Evolutionary conservation across 2,888 invertebrate species (phyloP), one percentile per base, ranked within the genome.

Genomic region (Gasteruption jaculator): DNA sequence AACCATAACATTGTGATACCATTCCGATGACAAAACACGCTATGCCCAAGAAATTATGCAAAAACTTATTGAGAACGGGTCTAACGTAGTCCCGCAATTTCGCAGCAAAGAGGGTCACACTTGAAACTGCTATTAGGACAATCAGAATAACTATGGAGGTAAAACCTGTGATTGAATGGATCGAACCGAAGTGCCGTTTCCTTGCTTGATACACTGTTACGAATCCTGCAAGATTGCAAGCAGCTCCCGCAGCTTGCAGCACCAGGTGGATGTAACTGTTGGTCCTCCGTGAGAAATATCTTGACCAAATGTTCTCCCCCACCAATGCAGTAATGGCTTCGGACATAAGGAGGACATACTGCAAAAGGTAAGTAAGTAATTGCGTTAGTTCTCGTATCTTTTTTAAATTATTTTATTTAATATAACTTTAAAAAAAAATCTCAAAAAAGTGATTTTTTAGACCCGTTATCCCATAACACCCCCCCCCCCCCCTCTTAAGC

Each of bases 11-110:
- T 33, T 61, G 53, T 0, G 64, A 68, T 1, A 73, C 61, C 51
- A 79, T 77, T 1, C 79, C 79, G 63, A 78, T 71, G 7, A 68
- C 60, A 22, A 78, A 61, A 2, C 78, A 74, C 32, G 71, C 64
- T 8, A 75, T 63, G 7, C 78, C 79, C 2, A 78, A 66, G n/a
- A 74, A 65, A 43, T 77, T 68, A 58, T 79, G 79, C 8, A 74
- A 45, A 7, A 76, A 74, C 52, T 77, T 78, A 14, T 73, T 53
- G 1, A 74, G 70, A 12, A 76, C 73, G 22, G 74, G 76, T 42
- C 72, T 73, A 43, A 78, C 59, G 52, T 69, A 57, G 29, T 76
- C 57, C 1, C 76, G 72, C 3, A 79, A 71, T 57, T 74, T 74
- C 10, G 72, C 60, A 1, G 78, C 77, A 60, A 76, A 77, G 15